Evolutionary conservation across 2,888 invertebrate species (phyloP), one percentile per base, ranked within the genome.

Genomic region (Meiosimyza decipiens): DNA sequence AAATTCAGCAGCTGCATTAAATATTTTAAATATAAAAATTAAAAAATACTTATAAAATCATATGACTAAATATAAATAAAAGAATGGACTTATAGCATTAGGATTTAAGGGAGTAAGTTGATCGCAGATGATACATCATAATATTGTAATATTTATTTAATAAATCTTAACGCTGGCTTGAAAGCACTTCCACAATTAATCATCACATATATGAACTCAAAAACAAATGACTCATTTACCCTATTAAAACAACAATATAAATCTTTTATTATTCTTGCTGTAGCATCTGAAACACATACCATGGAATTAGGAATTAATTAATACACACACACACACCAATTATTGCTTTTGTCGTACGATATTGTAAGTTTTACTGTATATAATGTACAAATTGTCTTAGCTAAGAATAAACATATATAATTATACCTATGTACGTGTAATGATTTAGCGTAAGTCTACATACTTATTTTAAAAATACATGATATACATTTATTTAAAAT

Each of bases 371-470:
- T 50, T 57, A 66, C 49, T 83, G 82, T 82, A 82, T 81, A 82
- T 83, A 82, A 81, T 82, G 82, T 82, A 82, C 82, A 82, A 83
- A 82, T 81, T 80, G 65, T 55, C 55, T 28, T 67, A 64, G 51
- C n/a, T 67, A 67, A 67, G 67, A 50, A 64, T 51, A 51, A 50
- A 28, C 18, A 64, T 63, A 16, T 63, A 7, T 33, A 62, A 40
- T 40, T 40, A 62, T 63, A 63, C 47, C 6, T 22, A 64, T 64
- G 18, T 13, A n/a, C 7, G 28, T 64, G 22, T 40, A 40, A 40
- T 40, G 9, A 15, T 18, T 54, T 54, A 54, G 54, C 6, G 12
- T 54, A 54, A 7, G 54, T 12, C 18, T 13, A 54, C 54, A 54
- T 54, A 13, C 40, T 9, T 40, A 40, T 40, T 40, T 40, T 40